Evolutionary conservation across 2,113 vertebrate genomes (phyloP).

Genomic region (Struthio camelus): DNA sequence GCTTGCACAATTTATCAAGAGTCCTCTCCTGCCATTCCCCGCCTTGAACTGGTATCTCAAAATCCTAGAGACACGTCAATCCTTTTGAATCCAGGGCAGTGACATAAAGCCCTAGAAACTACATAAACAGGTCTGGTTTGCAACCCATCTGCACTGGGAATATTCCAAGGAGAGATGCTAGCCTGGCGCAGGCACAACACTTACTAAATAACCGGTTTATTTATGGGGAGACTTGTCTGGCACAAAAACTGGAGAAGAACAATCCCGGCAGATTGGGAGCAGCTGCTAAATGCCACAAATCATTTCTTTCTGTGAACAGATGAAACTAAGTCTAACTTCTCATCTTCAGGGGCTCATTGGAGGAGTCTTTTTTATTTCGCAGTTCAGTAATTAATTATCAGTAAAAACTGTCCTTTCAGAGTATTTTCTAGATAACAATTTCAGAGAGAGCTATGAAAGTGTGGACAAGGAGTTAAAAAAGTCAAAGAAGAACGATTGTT

Average conservation of each 20-base stretch:
- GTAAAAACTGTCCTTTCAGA: neutral
- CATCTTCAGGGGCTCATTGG: neutral
- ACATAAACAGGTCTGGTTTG: conserved; percentile 46
- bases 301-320: neutral
- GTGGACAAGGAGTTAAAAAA: neutral
- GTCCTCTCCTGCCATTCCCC: neutral
- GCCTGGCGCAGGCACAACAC: conserved; percentile 36
- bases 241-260: conserved; percentile 27
- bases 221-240: conserved; percentile 52
- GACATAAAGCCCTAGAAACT: conserved; percentile 45
- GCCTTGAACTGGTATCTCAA: neutral
- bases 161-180: conserved; percentile 15
- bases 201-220: conserved; percentile 53
- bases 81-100: conserved; percentile 48
- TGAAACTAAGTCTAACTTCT: neutral
- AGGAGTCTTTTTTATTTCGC: neutral
- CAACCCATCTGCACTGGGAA: conserved; percentile 41
- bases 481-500: neutral
- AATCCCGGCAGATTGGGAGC: conserved; percentile 44
- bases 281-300: conserved; percentile 28
- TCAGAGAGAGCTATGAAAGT: neutral
- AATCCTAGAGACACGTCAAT: conserved; percentile 26
- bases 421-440: neutral
- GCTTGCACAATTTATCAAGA: neutral
- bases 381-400: neutral